Percentiles rank a stretch among this genome's conserved stretches.
Conservation (phyloP, 2,113 vertebrate species). For the Bujurquina vittata region DNA sequence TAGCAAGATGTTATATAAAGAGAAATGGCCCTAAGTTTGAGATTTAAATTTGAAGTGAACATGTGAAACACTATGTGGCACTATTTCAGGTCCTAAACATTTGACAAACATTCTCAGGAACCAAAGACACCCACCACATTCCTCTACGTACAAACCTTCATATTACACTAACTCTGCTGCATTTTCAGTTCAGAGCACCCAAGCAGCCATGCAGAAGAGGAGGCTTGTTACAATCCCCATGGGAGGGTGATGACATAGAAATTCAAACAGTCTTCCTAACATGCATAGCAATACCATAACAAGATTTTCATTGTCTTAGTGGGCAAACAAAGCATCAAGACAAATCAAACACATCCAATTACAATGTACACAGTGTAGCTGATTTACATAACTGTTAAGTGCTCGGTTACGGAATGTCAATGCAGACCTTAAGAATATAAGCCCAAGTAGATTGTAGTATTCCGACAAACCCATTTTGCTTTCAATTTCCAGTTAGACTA, state of each 20-base stretch:
- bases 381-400: neutral
- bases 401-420: neutral
- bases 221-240: conserved; percentile 11
- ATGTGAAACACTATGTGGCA: neutral
- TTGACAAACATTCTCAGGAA: no score
- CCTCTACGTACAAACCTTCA: neutral
- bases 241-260: conserved; percentile 10
- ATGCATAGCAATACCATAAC: neutral
- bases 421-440: neutral
- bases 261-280: neutral
- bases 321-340: conserved; percentile 16
- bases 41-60: neutral
- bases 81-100: neutral
- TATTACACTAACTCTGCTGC: neutral
- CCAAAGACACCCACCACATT: neutral
- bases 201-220: conserved; percentile 27
- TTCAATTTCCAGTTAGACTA: neutral
- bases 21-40: neutral
- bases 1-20: neutral
- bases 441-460: neutral
- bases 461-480: conserved; percentile 8
- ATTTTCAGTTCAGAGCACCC: conserved; percentile 12
- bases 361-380: neutral
- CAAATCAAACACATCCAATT: conserved; percentile 21
- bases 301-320: neutral